A percentile compares a stretch with the other conserved stretches of the same genome.
phyloP scores from a whole-genome alignment of 2,113 vertebrate genomes.

The Laticauda colubrina region DNA sequence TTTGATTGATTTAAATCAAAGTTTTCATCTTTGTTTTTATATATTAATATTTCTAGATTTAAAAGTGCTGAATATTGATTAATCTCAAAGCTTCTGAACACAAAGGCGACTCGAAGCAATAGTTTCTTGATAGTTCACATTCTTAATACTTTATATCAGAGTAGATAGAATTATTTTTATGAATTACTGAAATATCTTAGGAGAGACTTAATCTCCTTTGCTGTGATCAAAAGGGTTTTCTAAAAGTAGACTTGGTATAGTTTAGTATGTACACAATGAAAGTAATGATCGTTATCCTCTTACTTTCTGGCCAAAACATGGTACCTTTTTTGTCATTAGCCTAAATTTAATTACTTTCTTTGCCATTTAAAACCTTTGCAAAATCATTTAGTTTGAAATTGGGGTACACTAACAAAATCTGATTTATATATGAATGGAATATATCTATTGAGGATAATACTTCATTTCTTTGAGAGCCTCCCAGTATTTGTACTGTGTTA shows the following conservation, averaged over 20 bases:
- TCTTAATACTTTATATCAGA: neutral
- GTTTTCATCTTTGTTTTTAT: neutral
- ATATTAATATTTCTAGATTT: neutral
- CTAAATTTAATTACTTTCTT: neutral
- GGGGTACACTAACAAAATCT: neutral
- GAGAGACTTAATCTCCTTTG: neutral
- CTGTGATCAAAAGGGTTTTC: neutral
- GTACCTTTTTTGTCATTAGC: neutral
- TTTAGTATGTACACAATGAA: no score
- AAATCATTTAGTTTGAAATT: neutral
- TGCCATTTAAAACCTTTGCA: neutral
- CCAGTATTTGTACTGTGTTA: neutral
- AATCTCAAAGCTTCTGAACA: neutral
- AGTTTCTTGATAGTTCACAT: neutral
- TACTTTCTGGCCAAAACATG: neutral
- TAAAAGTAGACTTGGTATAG: neutral
- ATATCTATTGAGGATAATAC: neutral
- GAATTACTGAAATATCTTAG: neutral
- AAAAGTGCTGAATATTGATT: conserved; percentile 3
- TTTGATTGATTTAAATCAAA: neutral
- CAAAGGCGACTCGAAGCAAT: neutral
- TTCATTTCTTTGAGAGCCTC: neutral
- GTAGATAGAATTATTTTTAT: neutral
- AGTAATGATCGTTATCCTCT: neutral
- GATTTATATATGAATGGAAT: neutral